Percentiles rank a stretch among this genome's conserved stretches.
phyloP scores from a whole-genome alignment of 2,888 invertebrate species.

The Pristionchus maxplancki region DNA sequence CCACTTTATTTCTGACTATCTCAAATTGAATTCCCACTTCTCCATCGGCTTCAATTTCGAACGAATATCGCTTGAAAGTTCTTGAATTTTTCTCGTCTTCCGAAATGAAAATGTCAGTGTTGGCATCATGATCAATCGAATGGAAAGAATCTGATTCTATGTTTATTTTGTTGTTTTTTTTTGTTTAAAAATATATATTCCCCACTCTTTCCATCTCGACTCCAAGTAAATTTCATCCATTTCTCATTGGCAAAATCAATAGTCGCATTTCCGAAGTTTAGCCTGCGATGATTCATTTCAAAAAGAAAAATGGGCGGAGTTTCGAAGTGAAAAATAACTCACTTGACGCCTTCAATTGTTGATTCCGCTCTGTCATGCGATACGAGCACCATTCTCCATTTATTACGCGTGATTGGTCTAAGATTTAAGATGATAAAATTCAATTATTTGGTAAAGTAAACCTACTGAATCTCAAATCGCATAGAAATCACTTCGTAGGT shows the following conservation, averaged over 20 bases:
- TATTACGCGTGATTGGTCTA: too few relatives aligned
- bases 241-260: not conserved
- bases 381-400: too few relatives aligned
- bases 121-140: not conserved
- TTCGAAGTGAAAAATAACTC: too few relatives aligned
- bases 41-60: not conserved
- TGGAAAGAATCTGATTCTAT: not conserved
- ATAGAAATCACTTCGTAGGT: not conserved
- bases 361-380: too few relatives aligned
- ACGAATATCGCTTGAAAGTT: not conserved
- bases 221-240: not conserved
- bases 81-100: not conserved
- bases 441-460: too few relatives aligned
- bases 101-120: not conserved
- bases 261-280: not conserved
- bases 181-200: too few relatives aligned
- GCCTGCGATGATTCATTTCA: not conserved
- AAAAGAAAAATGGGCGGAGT: too few relatives aligned
- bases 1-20: not conserved
- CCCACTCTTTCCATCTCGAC: not conserved
- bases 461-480: not conserved
- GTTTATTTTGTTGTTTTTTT: not conserved
- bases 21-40: too few relatives aligned
- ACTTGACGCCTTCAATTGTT: too few relatives aligned
- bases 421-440: too few relatives aligned